These are phyloP conservation scores for Anadara kagoshimensis DNA, from an alignment of 1,140 invertebrate genomes.

Conservation along the genomic window DNA sequence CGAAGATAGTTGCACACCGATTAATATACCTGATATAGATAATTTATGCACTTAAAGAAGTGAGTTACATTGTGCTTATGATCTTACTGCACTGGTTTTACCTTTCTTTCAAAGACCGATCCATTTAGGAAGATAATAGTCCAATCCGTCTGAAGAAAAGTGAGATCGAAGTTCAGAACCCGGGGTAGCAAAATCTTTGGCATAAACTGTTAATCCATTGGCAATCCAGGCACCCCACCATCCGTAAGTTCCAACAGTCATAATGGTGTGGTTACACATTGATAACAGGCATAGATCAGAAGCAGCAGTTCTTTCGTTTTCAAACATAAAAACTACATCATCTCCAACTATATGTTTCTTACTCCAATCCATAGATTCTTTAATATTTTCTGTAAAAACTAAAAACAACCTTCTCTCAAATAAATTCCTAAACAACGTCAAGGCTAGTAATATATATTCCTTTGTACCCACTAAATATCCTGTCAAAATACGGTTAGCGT, in stretches of 20 bases:
- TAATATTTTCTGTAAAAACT: conserved; percentile 30
- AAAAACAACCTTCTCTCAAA: conserved; percentile 34
- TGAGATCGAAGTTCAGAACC: conserved; percentile 22
- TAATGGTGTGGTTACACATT: conserved; percentile 61
- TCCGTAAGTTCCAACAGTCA: conserved; percentile 63
- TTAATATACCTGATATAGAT: too few species aligned
- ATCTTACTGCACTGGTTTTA: too few species aligned
- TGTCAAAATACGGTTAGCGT: conserved; percentile 18
- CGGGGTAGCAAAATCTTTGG: conserved; percentile 42
- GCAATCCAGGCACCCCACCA: conserved; percentile 64
- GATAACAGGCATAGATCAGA: conserved; percentile 61
- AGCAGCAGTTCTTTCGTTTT: conserved; percentile 41
- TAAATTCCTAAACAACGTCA: conserved; percentile 30
- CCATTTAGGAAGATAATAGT: conserved; percentile 42
- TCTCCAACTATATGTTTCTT: conserved; percentile 21
- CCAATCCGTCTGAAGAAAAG: conserved; percentile 36
- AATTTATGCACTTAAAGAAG: too few species aligned
- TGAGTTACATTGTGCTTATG: too few species aligned
- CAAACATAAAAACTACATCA: conserved; percentile 25
- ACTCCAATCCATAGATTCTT: conserved; percentile 28
- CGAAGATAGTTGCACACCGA: too few species aligned
- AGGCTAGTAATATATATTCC: conserved; percentile 33
- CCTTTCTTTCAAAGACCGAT: conserved; percentile 34
- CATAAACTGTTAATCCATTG: conserved; percentile 50
- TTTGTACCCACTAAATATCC: conserved; percentile 31